These are phyloP conservation scores for Trematocara marginatum DNA, from an alignment of 2,113 vertebrate species.

Conservation along the genomic window DNA sequence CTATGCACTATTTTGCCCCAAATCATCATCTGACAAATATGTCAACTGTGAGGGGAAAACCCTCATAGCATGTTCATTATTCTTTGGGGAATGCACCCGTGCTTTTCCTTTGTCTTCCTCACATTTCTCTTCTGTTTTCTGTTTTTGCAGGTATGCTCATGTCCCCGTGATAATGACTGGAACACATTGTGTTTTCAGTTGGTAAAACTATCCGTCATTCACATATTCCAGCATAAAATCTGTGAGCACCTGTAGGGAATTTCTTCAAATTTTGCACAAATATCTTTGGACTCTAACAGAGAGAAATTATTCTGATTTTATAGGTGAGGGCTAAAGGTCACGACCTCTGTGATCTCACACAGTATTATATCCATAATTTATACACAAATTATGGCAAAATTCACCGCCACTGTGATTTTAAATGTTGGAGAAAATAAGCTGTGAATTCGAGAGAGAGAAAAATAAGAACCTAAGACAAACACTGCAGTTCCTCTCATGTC, in stretches of 20 bases:
- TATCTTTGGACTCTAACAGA: not conserved
- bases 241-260: not conserved
- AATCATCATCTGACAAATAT: not conserved
- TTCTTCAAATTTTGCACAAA: not conserved
- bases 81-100: not conserved
- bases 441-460: not conserved
- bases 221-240: not conserved
- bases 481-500: not conserved
- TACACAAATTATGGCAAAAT: not conserved
- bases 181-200: not conserved
- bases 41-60: not conserved
- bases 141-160: not conserved
- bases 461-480: not conserved
- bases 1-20: not conserved
- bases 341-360: not conserved
- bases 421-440: not conserved
- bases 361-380: not conserved
- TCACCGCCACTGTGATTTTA: not conserved
- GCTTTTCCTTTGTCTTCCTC: not conserved
- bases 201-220: not conserved
- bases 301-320: not conserved
- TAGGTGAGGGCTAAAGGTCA: not conserved
- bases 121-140: not conserved
- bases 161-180: not conserved
- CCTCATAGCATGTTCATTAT: not conserved